Evolutionary conservation across 2,888 invertebrate species (phyloP).

Genomic region (Schizotus pectinicornis): DNA sequence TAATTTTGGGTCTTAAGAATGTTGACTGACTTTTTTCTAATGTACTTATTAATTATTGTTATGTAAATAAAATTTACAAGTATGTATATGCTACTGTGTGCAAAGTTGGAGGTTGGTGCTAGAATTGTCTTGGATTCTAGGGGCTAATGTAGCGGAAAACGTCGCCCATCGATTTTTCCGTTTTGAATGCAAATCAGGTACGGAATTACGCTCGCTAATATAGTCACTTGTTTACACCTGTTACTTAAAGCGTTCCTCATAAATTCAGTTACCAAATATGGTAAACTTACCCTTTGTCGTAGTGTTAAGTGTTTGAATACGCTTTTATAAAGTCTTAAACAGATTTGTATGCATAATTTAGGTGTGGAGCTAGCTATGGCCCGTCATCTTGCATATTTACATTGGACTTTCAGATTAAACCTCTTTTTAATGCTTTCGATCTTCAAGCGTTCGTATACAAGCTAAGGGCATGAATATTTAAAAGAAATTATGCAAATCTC

Average conservation of each 20-base stretch:
- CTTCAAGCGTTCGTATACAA: constrained; percentile 5
- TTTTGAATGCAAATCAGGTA: constrained; percentile 1
- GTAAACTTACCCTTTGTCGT: constrained; percentile 9
- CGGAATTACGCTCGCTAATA: not conserved
- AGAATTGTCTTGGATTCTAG: too few relatives aligned
- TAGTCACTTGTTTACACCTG: constrained; percentile 7
- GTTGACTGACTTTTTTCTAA: too few relatives aligned
- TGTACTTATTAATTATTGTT: too few relatives aligned
- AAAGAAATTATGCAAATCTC: constrained; percentile 2
- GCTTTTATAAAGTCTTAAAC: constrained; percentile 7
- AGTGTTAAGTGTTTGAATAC: constrained; percentile 8
- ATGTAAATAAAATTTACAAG: too few relatives aligned
- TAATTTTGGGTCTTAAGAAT: too few relatives aligned
- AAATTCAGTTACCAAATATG: constrained; percentile 15
- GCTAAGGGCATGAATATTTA: constrained; percentile 17
- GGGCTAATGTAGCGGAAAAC: too few relatives aligned
- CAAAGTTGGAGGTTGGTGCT: too few relatives aligned
- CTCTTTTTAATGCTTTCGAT: constrained; percentile 3
- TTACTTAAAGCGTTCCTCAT: not conserved
- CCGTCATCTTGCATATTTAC: constrained; percentile 13
- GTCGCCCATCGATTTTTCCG: too few relatives aligned
- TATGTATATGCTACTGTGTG: too few relatives aligned
- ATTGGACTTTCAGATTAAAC: constrained; percentile 10
- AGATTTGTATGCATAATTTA: constrained; percentile 18
- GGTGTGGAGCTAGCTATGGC: constrained; percentile 2